Evolutionary conservation across 1,140 invertebrate genomes (phyloP), one percentile per base, ranked within the genome.

Genomic region (Calliphora vicina): DNA sequence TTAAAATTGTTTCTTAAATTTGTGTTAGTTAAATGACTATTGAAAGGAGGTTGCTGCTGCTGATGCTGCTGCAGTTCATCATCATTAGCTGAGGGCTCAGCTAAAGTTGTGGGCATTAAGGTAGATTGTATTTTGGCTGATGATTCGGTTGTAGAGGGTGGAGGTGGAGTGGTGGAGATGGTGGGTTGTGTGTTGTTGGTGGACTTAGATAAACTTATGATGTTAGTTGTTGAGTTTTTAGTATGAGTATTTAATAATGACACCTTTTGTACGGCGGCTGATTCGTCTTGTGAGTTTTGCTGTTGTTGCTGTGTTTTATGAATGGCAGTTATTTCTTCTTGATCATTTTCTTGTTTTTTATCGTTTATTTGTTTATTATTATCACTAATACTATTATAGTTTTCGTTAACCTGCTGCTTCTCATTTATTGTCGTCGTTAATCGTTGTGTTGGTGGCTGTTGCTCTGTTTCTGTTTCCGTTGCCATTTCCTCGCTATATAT

Each of bases 1-100:
- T 84, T 73, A 82, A 89, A 89, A 67, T 17, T 17, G 25, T 67
- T 20, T 67, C 6, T 23, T n/a, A 67, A 67, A 67, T 23, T 81
- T 3, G 57, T 72, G 23, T 1, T 57, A 35, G 6, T 35, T 35
- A 35, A 35, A 35, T 35, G 35, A 35, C 35, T 35, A 35, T 6
- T 35, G 0, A 8, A 8, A 35, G 35, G 35, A 35, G 1, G 13
- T 27, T 82, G 26, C 12, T 80, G 78, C n/a, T 80, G 17, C 8
- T 45, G 42, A 43, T 83, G 43, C 26, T 83, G 43, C 6, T 27
- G 26, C 9, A 15, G 71, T 23, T 27, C 15, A 27, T 10, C 27
- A 27, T 74, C 61, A 6, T 72, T 50, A 50, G 12, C 45, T 1
- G 45, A 17, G 0, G 8, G 35, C 23, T 83, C 57, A 50, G 35